Percentiles rank a stretch among this genome's conserved stretches.
Conservation (phyloP, 2,797 vertebrate genomes). For the Amblyraja radiata region DNA sequence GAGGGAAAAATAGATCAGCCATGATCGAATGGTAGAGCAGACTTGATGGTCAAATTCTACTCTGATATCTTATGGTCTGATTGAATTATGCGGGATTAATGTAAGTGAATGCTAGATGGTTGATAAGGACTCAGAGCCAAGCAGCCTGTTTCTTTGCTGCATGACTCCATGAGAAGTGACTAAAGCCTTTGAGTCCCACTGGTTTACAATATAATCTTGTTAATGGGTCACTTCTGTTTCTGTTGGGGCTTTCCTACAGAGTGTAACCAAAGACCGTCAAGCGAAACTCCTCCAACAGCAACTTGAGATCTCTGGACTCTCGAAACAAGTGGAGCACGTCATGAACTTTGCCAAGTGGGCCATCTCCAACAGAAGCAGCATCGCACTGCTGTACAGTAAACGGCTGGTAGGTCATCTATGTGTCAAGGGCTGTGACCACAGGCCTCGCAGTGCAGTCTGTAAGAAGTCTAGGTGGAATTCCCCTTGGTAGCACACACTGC, state of each 20-base stretch:
- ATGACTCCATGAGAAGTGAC: too few relatives aligned
- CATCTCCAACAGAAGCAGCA: constrained; percentile 67
- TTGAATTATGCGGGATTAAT: too few relatives aligned
- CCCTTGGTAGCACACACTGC: not conserved
- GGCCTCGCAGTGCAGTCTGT: not conserved
- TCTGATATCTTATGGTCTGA: too few relatives aligned
- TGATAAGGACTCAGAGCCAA: too few relatives aligned
- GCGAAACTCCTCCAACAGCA: constrained; percentile 68
- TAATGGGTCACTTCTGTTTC: not conserved
- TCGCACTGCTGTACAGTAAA: constrained; percentile 67
- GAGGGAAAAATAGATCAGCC: too few relatives aligned
- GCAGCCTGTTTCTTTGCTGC: too few relatives aligned
- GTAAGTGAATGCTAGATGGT: too few relatives aligned
- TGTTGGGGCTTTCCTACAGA: constrained; percentile 47
- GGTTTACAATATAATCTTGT: not conserved
- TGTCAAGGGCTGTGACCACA: not conserved
- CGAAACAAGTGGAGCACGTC: constrained; percentile 68
- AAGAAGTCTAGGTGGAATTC: not conserved
- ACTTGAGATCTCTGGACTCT: constrained; percentile 64
- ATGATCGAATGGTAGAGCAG: too few relatives aligned
- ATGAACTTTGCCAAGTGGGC: constrained; percentile 73
- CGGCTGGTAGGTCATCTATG: constrained; percentile 55
- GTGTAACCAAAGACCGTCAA: constrained; percentile 64
- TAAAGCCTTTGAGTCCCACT: not conserved
- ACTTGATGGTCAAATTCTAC: too few relatives aligned